Conservation (phyloP, 2,888 invertebrate species). For the Elegia similella region DNA sequence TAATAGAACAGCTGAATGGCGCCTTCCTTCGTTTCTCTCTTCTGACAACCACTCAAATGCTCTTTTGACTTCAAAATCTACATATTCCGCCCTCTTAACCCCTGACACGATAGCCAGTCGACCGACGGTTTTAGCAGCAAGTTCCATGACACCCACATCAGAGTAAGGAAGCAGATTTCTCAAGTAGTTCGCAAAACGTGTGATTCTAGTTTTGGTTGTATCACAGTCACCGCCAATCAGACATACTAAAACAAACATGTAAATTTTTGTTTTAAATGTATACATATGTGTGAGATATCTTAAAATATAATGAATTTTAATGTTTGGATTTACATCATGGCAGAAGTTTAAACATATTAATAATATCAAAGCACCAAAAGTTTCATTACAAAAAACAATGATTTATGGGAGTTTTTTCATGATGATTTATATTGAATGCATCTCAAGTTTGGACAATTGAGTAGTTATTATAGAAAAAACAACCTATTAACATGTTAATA, state of each 20-base stretch:
- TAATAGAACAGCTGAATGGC: slow-evolving; percentile 95
- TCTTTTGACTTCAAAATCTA: slow-evolving; percentile 98
- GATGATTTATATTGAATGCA: too few species aligned
- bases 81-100: slow-evolving; percentile 96
- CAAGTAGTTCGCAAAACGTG: slow-evolving; percentile 95
- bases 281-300: too few species aligned
- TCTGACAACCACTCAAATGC: slow-evolving; percentile 97
- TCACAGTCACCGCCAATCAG: slow-evolving; percentile 96
- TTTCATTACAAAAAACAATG: too few species aligned
- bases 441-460: too few species aligned
- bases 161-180: slow-evolving; percentile 94
- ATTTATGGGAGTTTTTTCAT: too few species aligned
- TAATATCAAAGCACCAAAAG: too few species aligned
- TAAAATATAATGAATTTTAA: too few species aligned
- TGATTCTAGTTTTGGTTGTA: slow-evolving; percentile 93
- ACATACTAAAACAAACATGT: slow-evolving; percentile 85
- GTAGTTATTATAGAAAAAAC: too few species aligned
- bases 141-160: slow-evolving; percentile 96
- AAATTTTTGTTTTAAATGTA: too few species aligned
- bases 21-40: slow-evolving; percentile 94
- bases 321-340: too few species aligned
- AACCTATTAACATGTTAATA: too few species aligned
- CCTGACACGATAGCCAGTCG: slow-evolving; percentile 95
- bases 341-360: too few species aligned
- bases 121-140: slow-evolving; percentile 97